phyloP scores from a whole-genome alignment of 2,797 vertebrate genomes.

The Danio kyathit region DNA sequence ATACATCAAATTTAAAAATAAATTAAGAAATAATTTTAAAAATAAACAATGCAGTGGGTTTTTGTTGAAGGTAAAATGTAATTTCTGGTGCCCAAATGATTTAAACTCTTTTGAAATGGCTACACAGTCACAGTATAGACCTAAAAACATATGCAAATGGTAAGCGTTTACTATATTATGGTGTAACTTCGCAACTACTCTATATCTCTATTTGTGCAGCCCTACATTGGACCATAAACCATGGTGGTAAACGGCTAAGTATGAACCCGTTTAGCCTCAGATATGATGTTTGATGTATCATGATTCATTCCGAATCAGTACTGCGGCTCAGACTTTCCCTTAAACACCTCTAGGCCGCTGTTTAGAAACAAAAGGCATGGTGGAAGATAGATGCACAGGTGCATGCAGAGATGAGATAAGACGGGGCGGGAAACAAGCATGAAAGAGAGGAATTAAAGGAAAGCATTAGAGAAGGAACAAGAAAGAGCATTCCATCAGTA shows the following conservation, averaged over 20 bases:
- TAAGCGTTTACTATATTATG: too few relatives aligned
- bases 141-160: too few relatives aligned
- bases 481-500: constrained; percentile 62
- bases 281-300: constrained; percentile 11
- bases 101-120: too few relatives aligned
- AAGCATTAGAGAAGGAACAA: constrained; percentile 47
- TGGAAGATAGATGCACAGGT: constrained; percentile 51
- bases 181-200: too few relatives aligned
- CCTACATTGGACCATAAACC: constrained; percentile 2
- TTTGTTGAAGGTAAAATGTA: too few relatives aligned
- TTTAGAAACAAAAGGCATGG: constrained; percentile 48
- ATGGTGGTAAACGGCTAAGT: not conserved
- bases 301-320: constrained; percentile 20
- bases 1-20: too few relatives aligned
- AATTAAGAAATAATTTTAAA: too few relatives aligned
- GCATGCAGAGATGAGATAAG: constrained; percentile 57
- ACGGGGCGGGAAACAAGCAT: constrained; percentile 18
- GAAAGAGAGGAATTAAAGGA: constrained; percentile 48
- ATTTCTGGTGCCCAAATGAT: too few relatives aligned
- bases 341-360: constrained; percentile 47
- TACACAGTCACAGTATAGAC: too few relatives aligned
- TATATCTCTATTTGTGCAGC: too few relatives aligned
- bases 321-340: not conserved
- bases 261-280: not conserved
- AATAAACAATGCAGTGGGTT: too few relatives aligned